Conservation (phyloP, 2,113 vertebrate genomes). For the Epinephelus lanceolatus region DNA sequence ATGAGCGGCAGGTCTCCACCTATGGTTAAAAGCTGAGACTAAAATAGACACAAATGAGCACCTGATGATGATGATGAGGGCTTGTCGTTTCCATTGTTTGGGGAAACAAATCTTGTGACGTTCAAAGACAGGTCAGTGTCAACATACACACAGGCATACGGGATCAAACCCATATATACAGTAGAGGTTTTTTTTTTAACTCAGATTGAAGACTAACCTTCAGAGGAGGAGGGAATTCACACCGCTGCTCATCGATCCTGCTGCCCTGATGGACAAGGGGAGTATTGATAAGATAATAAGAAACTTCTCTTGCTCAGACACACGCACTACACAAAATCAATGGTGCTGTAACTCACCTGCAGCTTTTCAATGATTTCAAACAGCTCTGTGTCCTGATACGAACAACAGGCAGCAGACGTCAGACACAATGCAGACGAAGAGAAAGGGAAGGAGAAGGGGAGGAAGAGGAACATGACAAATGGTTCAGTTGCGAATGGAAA, state of each 20-base stretch:
- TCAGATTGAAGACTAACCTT: conserved; percentile 81
- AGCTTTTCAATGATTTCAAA: conserved; percentile 93
- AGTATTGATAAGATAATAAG: conserved; percentile 34
- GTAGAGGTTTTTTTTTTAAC: not conserved
- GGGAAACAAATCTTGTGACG: conserved; percentile 23
- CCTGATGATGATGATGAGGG: conserved; percentile 27
- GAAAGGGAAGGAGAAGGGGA: conserved; percentile 43
- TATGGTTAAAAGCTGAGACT: conserved; percentile 85
- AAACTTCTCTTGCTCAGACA: conserved; percentile 41
- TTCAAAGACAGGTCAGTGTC: conserved; percentile 42
- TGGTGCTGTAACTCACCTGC: conserved; percentile 77
- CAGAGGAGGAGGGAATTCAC: conserved; percentile 89
- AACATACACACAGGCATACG: not conserved
- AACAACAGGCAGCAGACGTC: conserved; percentile 27
- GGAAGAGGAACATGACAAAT: conserved; percentile 62
- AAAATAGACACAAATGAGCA: conserved; percentile 44
- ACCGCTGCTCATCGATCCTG: conserved; percentile 90
- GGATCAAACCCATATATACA: not conserved
- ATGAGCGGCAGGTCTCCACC: conserved; percentile 88
- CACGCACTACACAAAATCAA: conserved; percentile 29
- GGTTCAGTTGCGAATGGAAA: conserved; percentile 21
- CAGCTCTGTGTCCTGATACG: conserved; percentile 87
- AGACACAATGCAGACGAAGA: conserved; percentile 12
- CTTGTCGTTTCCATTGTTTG: conserved; percentile 23
- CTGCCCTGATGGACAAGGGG: conserved; percentile 85